These are phyloP conservation scores for Manduca sexta DNA, from an alignment of 1,140 invertebrate genomes.

Conservation along the genomic window DNA sequence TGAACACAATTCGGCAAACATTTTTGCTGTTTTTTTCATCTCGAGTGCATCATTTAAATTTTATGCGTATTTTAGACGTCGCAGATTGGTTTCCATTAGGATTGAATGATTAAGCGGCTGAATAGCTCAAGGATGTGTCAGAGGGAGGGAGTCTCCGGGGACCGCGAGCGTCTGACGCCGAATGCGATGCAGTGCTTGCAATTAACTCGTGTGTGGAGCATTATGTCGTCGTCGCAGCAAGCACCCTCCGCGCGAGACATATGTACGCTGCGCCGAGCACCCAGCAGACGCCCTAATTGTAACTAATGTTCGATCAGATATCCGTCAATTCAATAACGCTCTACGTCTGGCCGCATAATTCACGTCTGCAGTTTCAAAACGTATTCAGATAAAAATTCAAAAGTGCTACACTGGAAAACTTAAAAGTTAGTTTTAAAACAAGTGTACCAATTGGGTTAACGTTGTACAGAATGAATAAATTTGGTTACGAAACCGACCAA, in stretches of 20 bases:
- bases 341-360: background rate
- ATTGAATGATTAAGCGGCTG: slow-evolving; percentile 62
- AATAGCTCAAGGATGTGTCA: slow-evolving; percentile 17
- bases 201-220: slow-evolving; percentile 64
- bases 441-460: no score
- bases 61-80: slow-evolving; percentile 59
- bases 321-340: slow-evolving; percentile 1
- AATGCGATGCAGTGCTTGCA: slow-evolving; percentile 56
- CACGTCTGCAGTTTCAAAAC: no score
- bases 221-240: slow-evolving; percentile 41
- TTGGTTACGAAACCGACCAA: background rate
- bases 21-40: slow-evolving; percentile 43
- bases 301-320: slow-evolving; percentile 5
- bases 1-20: slow-evolving; percentile 50
- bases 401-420: no score
- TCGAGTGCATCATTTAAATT: slow-evolving; percentile 60
- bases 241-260: slow-evolving; percentile 22
- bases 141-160: slow-evolving; percentile 35
- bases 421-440: no score
- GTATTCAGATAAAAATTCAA: no score
- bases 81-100: slow-evolving; percentile 58
- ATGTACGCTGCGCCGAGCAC: slow-evolving; percentile 14
- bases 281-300: slow-evolving; percentile 6
- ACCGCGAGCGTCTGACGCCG: slow-evolving; percentile 28
- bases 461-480: no score